A percentile compares a stretch with the other conserved stretches of the same genome.
Conservation (phyloP, 1,140 invertebrate genomes). For the Trachelipus rathkii region DNA sequence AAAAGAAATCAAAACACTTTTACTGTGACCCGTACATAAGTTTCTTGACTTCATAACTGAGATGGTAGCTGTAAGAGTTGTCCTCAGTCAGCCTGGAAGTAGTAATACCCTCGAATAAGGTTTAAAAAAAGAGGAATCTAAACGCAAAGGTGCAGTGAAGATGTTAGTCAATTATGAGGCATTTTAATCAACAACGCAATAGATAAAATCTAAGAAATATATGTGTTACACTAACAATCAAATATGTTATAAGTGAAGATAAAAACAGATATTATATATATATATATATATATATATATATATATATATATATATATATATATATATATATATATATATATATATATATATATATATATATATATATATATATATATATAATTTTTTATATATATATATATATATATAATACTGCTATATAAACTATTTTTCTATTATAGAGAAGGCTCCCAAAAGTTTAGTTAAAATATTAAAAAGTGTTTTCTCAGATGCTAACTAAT, state of each 20-base stretch:
- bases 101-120: conserved; percentile 40
- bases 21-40: conserved; percentile 81
- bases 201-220: no score
- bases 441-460: no score
- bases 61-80: conserved; percentile 70
- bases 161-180: no score
- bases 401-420: background rate
- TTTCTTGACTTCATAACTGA: conserved; percentile 99
- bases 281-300: conserved; percentile 13
- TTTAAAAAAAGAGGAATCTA: no score
- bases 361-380: conserved; percentile 11
- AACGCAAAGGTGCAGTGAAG: no score
- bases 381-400: no score
- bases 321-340: conserved; percentile 1
- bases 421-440: background rate
- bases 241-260: background rate
- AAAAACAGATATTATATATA: background rate
- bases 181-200: no score
- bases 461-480: no score
- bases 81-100: conserved; percentile 68
- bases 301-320: conserved; percentile 9
- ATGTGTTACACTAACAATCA: no score
- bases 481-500: no score
- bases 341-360: conserved; percentile 15
- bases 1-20: conserved; percentile 4